These are phyloP conservation scores for Etheostoma cragini DNA, from an alignment of 2,113 vertebrate species.

Conservation along the genomic window DNA sequence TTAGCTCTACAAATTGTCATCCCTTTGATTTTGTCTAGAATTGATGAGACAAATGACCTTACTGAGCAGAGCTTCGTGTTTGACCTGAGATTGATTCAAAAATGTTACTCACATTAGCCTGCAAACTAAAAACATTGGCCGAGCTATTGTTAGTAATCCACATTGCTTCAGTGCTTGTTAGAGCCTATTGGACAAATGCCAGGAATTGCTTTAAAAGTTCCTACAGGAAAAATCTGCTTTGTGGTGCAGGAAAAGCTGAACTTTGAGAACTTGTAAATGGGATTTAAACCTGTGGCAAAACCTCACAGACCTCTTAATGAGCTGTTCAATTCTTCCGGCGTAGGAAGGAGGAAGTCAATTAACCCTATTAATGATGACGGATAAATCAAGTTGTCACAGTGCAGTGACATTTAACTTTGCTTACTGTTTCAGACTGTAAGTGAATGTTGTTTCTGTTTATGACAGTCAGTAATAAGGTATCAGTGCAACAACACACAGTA, in stretches of 20 bases:
- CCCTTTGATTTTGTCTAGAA: slow-evolving; percentile 44
- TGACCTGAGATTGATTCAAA: slow-evolving; percentile 32
- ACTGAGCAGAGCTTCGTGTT: slow-evolving; percentile 20
- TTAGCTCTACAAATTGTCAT: slow-evolving; percentile 43
- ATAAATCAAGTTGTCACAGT: slow-evolving; percentile 31
- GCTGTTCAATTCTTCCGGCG: slow-evolving; percentile 4
- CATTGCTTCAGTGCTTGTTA: neutral
- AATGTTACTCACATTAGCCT: neutral
- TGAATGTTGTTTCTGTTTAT: slow-evolving; percentile 31
- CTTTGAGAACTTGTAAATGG: slow-evolving; percentile 21
- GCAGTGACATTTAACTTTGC: slow-evolving; percentile 27
- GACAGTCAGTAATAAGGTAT: slow-evolving; percentile 36
- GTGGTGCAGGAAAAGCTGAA: slow-evolving; percentile 19
- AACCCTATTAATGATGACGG: slow-evolving; percentile 26
- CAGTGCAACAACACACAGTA: neutral
- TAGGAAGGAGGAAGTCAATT: slow-evolving; percentile 43
- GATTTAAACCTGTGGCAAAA: slow-evolving; percentile 27
- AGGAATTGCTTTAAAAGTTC: slow-evolving; percentile 19
- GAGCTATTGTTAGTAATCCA: neutral
- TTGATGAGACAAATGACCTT: slow-evolving; percentile 58
- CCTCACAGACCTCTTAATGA: slow-evolving; percentile 16
- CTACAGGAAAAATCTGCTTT: slow-evolving; percentile 15
- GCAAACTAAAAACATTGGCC: slow-evolving; percentile 1
- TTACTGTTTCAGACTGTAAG: slow-evolving; percentile 43
- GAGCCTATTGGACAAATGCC: neutral